phyloP scores from a whole-genome alignment of 2,888 invertebrate genomes.

The Conus canariensis region DNA sequence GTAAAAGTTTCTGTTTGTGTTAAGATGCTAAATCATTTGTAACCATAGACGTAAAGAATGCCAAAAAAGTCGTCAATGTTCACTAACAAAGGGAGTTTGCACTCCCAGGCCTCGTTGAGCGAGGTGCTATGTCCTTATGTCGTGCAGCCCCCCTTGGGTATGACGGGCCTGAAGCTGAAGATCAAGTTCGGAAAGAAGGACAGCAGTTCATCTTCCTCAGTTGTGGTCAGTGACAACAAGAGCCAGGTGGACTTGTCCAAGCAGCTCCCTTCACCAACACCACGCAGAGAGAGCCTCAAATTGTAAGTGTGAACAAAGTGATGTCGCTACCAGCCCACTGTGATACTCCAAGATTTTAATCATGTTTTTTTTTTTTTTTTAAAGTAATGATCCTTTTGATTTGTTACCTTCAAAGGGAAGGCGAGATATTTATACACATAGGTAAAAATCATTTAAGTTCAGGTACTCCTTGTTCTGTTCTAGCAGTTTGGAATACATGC shows the following conservation, averaged over 20 bases:
- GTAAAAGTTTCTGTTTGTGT: no score
- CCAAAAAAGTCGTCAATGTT: no score
- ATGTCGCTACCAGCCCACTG: no score
- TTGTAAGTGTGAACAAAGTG: background rate
- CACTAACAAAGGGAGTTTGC: no score
- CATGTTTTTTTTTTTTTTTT: background rate
- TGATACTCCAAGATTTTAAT: no score
- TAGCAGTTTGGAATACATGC: no score
- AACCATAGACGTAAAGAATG: no score
- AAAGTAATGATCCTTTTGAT: background rate
- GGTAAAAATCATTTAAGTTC: no score
- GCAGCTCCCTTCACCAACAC: background rate
- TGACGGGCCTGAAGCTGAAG: background rate
- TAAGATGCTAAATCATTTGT: no score
- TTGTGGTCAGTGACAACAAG: background rate
- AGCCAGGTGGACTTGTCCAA: background rate
- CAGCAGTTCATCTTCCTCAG: background rate
- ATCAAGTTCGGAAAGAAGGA: background rate
- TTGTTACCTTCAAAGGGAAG: background rate
- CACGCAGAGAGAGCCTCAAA: background rate
- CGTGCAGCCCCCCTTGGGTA: background rate
- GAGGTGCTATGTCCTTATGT: background rate
- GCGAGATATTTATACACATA: no score
- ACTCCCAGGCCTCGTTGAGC: no score
- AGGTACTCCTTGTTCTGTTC: no score